These are phyloP conservation scores for Noctua janthina DNA, from an alignment of 2,888 invertebrate genomes.

Conservation along the genomic window DNA sequence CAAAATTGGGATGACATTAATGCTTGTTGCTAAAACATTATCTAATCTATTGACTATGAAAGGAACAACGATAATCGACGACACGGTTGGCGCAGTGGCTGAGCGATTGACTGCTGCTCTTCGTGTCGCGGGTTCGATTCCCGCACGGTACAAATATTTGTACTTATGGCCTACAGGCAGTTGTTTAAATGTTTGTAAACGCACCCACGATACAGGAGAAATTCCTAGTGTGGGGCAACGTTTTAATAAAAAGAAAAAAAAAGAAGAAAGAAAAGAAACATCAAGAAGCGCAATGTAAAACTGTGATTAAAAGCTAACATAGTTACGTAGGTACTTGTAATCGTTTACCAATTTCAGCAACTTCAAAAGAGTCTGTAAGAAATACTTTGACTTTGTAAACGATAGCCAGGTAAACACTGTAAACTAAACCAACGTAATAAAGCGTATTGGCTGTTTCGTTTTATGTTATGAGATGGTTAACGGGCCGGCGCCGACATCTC, in stretches of 20 bases:
- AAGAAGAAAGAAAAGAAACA: background rate
- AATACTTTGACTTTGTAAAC: background rate
- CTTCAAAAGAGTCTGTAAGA: background rate
- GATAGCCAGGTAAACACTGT: background rate
- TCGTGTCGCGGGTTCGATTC: no score
- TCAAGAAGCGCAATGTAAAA: background rate
- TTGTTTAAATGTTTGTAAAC: no score
- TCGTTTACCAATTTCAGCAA: background rate
- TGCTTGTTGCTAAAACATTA: background rate
- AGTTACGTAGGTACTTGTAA: background rate
- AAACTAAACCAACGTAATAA: constrained; percentile 12
- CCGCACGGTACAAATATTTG: no score
- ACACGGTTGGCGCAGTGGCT: no score
- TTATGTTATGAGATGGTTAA: constrained; percentile 26
- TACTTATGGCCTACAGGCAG: no score
- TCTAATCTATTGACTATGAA: background rate
- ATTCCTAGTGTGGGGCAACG: no score
- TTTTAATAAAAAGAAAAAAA: no score
- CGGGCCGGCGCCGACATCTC: background rate
- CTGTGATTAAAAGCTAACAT: background rate
- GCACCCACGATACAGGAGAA: no score
- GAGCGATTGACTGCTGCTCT: no score
- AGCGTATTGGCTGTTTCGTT: constrained; percentile 29
- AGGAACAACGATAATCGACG: no score
- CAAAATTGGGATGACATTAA: background rate